Evolutionary conservation across 37 sponge, comb jelly and placozoan species (phyloP).

Genomic region (Petrosia ficiformis): DNA sequence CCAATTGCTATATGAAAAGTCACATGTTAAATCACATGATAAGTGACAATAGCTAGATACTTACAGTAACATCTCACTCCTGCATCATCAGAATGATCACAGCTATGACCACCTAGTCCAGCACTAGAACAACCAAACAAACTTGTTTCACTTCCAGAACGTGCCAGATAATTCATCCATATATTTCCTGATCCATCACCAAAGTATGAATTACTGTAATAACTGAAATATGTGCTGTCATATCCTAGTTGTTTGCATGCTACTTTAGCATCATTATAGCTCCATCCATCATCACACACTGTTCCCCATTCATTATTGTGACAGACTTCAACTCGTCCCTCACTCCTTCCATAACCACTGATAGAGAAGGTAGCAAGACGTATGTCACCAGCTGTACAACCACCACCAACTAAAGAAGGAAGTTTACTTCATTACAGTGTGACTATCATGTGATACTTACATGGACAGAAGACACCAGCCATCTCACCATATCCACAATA

Average conservation of each 20-base stretch:
- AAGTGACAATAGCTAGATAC: too few species aligned
- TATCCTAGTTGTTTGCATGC: not conserved
- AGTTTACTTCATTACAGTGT: not conserved
- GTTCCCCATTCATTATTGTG: not conserved
- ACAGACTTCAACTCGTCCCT: not conserved
- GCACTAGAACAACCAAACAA: not conserved
- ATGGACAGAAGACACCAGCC: not conserved
- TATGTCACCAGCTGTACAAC: not conserved
- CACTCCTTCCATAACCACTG: not conserved
- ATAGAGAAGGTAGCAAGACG: not conserved
- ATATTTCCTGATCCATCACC: not conserved
- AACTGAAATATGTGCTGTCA: too few species aligned
- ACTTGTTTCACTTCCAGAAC: slow-evolving; percentile 9
- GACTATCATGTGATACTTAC: not conserved
- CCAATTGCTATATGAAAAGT: not conserved
- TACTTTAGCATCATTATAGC: not conserved
- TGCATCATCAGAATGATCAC: slow-evolving; percentile 28
- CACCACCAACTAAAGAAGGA: not conserved
- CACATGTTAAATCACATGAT: too few species aligned
- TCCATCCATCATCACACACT: not conserved
- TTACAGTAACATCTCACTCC: slow-evolving; percentile 8
- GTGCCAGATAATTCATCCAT: slow-evolving; percentile 23
- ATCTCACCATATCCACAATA: not conserved
- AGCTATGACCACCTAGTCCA: slow-evolving; percentile 1
- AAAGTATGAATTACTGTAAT: not conserved